Base-by-base conservation (phyloP, 1,140 invertebrate genomes). In the Diploscapter pachys region DNA sequence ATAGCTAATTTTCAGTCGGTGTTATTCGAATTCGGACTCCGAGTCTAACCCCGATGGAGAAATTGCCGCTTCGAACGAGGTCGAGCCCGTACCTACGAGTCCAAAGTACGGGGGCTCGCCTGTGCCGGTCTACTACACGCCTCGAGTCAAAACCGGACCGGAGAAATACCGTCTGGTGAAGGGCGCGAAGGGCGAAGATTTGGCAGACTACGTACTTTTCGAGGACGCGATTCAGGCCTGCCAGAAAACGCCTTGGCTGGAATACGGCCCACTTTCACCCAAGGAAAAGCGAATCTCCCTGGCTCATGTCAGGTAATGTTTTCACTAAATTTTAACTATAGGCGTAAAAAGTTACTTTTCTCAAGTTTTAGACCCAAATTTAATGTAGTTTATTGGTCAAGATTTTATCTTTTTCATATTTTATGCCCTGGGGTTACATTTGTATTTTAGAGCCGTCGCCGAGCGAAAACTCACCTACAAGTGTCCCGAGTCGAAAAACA, bases 181-280 rank as follows among this genome's bases (percentile, higher is more conserved):
- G 8, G 75, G 64, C n/a, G 61, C 53, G 63, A 72, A 76, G 57
- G 82, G 78, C 52, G 80, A 83, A 67, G 31, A 83, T 11, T 62
- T 82, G 49, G 78, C 81, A 3, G 78, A 82, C 73, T 83, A 82
- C 55, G 76, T 78, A 2, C 76, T 83, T 4, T 82, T 83, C 66
- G 81, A 82, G 73, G 81, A 82, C 49, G 69, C 81, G 4, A 82
- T 82, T 9, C 81, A 80, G 68, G 63, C 79, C 13, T 31, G 31
- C 31, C 31, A 31, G 55, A 78, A 83, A 70, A 72, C 83, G 9
- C 54, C 78, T 5, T 82, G 80, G 80, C 70, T 65, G 3, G 71
- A 76, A 9, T 82, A 81, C 63, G 61, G 82, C 54, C 61, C 65
- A 55, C 57, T 82, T 57, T 81, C 80, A 6, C 64, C 65, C 63